A percentile compares a stretch with the other conserved stretches of the same genome.
Evolutionary conservation across 2,888 invertebrate species (phyloP).

Genomic region (Scaptomyza cyrtandrae): DNA sequence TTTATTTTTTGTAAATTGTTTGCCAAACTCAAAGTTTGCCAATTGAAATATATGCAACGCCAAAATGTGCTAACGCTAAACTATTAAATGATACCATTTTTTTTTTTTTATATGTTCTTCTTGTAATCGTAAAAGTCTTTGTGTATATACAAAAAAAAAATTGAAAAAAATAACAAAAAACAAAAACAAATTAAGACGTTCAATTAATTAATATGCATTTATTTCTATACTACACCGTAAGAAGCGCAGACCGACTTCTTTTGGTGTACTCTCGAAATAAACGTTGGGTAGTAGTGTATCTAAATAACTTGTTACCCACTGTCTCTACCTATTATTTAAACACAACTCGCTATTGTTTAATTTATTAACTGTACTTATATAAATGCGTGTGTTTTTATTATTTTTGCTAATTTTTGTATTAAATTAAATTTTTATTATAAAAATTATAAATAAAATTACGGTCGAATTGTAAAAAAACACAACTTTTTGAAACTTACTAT

Average conservation of each 20-base stretch:
- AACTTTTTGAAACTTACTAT: background rate
- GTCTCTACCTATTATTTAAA: conserved; percentile 27
- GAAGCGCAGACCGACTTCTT: conserved; percentile 64
- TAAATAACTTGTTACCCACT: conserved; percentile 27
- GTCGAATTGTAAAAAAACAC: conserved; percentile 55
- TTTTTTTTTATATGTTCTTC: conserved; percentile 12
- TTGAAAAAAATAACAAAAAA: conserved; percentile 12
- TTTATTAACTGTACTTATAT: conserved; percentile 83
- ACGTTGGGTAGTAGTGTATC: conserved; percentile 29
- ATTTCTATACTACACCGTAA: conserved; percentile 72
- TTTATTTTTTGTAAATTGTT: conserved; percentile 30
- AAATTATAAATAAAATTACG: conserved; percentile 58
- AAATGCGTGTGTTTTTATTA: conserved; percentile 60
- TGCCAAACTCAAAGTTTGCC: conserved; percentile 74
- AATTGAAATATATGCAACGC: conserved; percentile 39
- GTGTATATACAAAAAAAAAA: conserved; percentile 71
- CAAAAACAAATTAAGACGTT: conserved; percentile 38
- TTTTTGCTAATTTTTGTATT: conserved; percentile 65
- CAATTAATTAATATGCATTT: conserved; percentile 69
- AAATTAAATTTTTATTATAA: conserved; percentile 66
- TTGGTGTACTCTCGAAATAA: conserved; percentile 75
- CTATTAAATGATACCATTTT: conserved; percentile 29
- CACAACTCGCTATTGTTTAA: conserved; percentile 67
- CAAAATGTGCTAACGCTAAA: conserved; percentile 68
- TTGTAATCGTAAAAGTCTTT: conserved; percentile 56